These are phyloP conservation scores for Cosmia pyralina DNA, from an alignment of 2,888 invertebrate species.

Conservation along the genomic window DNA sequence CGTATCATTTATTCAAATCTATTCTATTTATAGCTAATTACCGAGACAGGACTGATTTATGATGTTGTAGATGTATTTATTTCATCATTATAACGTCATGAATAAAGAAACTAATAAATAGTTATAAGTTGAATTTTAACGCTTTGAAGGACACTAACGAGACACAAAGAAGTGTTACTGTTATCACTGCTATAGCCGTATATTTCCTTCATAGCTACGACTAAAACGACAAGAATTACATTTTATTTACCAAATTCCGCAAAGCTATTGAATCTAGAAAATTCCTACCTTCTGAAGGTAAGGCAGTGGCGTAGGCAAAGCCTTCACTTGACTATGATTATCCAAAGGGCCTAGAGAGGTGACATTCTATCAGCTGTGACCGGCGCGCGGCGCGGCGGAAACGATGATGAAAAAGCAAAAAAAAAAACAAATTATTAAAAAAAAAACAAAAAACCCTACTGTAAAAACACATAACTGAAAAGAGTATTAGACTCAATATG, in stretches of 20 bases:
- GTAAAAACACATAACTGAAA: no score
- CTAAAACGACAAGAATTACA: not conserved
- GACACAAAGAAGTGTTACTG: no score
- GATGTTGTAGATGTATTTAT: not conserved
- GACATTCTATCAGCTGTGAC: not conserved
- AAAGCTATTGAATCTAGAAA: not conserved
- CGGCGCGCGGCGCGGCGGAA: no score
- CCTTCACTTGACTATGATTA: not conserved
- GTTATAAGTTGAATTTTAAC: no score
- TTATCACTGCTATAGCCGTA: no score
- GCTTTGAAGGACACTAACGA: no score
- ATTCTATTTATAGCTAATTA: no score
- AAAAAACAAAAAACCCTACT: no score
- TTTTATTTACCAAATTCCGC: not conserved
- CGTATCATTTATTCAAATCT: no score
- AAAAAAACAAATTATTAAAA: no score
- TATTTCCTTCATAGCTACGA: not conserved
- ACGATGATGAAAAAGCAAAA: not conserved
- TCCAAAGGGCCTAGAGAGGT: not conserved
- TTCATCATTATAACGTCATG: not conserved
- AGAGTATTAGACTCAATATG: no score
- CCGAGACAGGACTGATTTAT: conserved; percentile 11
- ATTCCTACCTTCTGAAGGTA: no score
- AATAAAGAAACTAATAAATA: not conserved
- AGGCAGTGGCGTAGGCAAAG: not conserved